phyloP scores from a whole-genome alignment of 1,140 invertebrate genomes.

The Anoplophora glabripennis region DNA sequence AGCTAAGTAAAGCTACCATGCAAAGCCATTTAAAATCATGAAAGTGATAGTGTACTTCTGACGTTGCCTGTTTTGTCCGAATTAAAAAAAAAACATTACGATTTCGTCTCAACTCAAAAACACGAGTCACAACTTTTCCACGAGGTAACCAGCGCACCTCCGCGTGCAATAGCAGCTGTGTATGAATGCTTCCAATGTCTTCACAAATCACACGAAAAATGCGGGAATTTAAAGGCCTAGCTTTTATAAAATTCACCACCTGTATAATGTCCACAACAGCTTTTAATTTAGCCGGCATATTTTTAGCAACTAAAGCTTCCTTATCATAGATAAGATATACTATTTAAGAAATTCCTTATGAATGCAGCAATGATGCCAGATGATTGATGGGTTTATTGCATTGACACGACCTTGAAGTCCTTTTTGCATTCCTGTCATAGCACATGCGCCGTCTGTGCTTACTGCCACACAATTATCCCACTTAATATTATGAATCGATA shows the following conservation, averaged over 20 bases:
- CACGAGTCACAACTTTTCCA: conserved; percentile 33
- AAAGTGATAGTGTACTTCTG: no score
- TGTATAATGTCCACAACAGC: conserved; percentile 32
- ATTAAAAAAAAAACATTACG: conserved; percentile 3
- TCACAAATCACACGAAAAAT: conserved; percentile 42
- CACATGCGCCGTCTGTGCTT: conserved; percentile 9
- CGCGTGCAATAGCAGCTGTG: conserved; percentile 40
- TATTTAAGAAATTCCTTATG: no score
- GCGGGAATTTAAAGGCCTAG: conserved; percentile 36
- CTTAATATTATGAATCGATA: conserved; percentile 11
- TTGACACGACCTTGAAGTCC: conserved; percentile 16
- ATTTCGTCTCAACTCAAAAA: conserved; percentile 37
- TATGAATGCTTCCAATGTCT: conserved; percentile 41
- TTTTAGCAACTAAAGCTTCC: conserved; percentile 36
- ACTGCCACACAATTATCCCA: conserved; percentile 13
- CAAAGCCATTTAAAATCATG: conserved; percentile 6
- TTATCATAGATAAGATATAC: no score
- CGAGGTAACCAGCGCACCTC: conserved; percentile 44
- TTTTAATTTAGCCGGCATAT: conserved; percentile 34
- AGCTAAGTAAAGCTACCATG: conserved; percentile 4
- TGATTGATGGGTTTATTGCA: conserved; percentile 17
- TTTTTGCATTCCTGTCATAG: conserved; percentile 15
- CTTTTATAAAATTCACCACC: conserved; percentile 46
- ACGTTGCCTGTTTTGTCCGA: not conserved
- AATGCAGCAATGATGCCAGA: conserved; percentile 40